Conservation (phyloP, 1,140 invertebrate species). For the Chrysoperla carnea region DNA sequence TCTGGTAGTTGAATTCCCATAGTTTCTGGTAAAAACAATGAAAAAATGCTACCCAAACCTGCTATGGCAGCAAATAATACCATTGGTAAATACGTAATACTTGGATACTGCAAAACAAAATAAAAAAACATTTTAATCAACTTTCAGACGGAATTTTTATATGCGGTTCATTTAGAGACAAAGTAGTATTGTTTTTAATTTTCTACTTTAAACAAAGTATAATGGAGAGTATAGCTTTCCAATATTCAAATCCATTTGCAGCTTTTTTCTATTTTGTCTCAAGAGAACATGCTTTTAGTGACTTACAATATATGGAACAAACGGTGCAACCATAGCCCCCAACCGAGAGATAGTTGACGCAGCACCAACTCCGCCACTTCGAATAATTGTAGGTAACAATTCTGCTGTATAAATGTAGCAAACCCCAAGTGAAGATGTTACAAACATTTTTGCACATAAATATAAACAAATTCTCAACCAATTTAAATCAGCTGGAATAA, state of each 20-base stretch:
- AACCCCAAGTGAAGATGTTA: constrained; percentile 38
- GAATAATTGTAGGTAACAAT: constrained; percentile 37
- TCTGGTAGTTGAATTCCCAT: constrained; percentile 35
- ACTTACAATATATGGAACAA: constrained; percentile 34
- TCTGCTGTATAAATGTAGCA: constrained; percentile 42
- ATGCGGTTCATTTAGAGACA: too few relatives aligned
- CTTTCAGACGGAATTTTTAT: too few relatives aligned
- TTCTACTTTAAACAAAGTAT: too few relatives aligned
- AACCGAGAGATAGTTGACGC: constrained; percentile 37
- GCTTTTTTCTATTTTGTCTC: too few relatives aligned
- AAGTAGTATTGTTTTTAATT: too few relatives aligned
- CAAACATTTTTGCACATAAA: constrained; percentile 41
- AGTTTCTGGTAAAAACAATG: constrained; percentile 38
- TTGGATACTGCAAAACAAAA: too few relatives aligned
- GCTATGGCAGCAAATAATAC: constrained; percentile 32
- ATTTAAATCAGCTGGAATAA: constrained; percentile 22
- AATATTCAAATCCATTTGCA: too few relatives aligned
- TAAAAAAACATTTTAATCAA: too few relatives aligned
- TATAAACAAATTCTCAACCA: constrained; percentile 34
- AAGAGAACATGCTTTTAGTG: too few relatives aligned
- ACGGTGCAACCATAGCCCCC: constrained; percentile 41
- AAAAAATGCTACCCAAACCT: constrained; percentile 28
- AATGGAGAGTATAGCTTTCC: too few relatives aligned
- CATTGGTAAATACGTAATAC: constrained; percentile 24
- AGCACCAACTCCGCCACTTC: constrained; percentile 34